Evolutionary conservation across 1,140 invertebrate species (phyloP).

Genomic region (Neotoxoptera formosana): DNA sequence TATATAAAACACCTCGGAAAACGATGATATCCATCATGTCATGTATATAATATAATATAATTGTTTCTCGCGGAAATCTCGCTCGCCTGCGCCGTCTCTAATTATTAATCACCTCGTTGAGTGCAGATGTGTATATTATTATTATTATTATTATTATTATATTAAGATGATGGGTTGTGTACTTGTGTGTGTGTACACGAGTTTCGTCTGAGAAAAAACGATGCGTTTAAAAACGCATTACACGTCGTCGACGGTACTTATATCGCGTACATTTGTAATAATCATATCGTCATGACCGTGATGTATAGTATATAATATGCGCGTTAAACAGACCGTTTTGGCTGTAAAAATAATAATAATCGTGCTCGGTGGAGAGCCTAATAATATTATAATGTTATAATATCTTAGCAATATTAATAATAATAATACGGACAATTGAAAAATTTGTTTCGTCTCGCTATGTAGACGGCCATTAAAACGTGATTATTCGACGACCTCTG

Average conservation of each 20-base stretch:
- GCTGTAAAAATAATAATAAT: conserved; percentile 8
- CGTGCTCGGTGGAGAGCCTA: neutral
- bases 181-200: neutral
- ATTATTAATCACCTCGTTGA: conserved; percentile 38
- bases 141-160: conserved; percentile 6
- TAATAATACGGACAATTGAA: conserved; percentile 20
- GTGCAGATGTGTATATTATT: neutral
- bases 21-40: neutral
- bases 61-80: neutral
- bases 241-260: conserved; percentile 7
- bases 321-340: neutral
- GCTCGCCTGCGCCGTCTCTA: neutral
- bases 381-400: neutral
- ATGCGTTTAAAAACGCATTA: conserved; percentile 51
- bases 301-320: neutral
- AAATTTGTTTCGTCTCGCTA: neutral
- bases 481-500: neutral
- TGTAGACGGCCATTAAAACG: neutral
- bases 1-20: too few relatives aligned
- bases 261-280: neutral
- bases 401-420: neutral
- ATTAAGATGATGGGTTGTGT: neutral
- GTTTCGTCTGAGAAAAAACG: neutral
- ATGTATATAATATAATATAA: neutral
- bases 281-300: neutral